Evolutionary conservation across 1,140 invertebrate species (phyloP).

Genomic region (Phymorhynchus buccinoides): DNA sequence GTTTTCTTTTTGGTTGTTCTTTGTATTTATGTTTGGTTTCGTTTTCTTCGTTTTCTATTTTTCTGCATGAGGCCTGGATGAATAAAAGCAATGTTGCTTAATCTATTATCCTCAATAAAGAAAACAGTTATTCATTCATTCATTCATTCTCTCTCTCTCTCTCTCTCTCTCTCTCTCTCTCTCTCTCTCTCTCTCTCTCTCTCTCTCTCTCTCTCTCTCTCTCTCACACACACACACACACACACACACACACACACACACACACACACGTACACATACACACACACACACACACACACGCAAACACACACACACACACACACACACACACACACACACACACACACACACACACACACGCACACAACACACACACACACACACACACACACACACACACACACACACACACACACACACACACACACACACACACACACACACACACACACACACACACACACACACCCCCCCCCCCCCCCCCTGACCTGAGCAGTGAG

Average conservation of each 20-base stretch:
- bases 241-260: conserved; percentile 28
- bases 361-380: too few relatives aligned
- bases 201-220: neutral
- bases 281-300: neutral
- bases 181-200: neutral
- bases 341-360: neutral
- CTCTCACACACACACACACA: neutral
- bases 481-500: too few relatives aligned
- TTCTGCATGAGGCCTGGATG: too few relatives aligned
- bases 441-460: conserved; percentile 19
- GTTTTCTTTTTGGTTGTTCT: too few relatives aligned
- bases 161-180: neutral
- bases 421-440: conserved; percentile 21
- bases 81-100: too few relatives aligned
- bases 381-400: too few relatives aligned
- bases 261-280: neutral
- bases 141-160: neutral
- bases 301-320: neutral
- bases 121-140: too few relatives aligned
- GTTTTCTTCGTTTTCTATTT: too few relatives aligned
- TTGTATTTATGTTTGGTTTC: too few relatives aligned
- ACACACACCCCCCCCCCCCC: neutral
- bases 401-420: too few relatives aligned
- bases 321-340: neutral
- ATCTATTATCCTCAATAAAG: too few relatives aligned